Percentiles rank a stretch among this genome's conserved stretches.
These are phyloP conservation scores for Amphipoea lucens DNA, from an alignment of 2,888 invertebrate species.

Conservation along the genomic window DNA sequence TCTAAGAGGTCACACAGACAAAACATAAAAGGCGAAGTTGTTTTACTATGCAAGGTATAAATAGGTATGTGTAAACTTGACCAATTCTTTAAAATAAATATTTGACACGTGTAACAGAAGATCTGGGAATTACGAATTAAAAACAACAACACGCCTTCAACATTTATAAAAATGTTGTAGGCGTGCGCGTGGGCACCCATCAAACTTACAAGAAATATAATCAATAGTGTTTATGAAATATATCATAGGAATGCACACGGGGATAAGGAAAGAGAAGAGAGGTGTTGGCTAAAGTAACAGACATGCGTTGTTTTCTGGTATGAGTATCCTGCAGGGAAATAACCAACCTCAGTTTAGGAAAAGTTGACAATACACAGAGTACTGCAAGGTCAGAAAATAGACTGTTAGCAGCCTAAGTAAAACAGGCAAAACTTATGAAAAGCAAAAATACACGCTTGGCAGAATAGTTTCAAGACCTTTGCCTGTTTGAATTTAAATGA, in stretches of 20 bases:
- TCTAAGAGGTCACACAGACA: neutral
- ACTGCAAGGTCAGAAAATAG: neutral
- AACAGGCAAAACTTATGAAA: too few species aligned
- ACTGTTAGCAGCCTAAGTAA: neutral
- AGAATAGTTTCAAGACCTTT: neutral
- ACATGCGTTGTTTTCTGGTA: neutral
- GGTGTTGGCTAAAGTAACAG: neutral
- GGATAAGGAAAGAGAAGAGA: neutral
- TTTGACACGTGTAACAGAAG: conserved; percentile 46
- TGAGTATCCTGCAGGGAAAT: neutral
- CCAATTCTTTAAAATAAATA: conserved; percentile 43
- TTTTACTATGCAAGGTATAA: neutral
- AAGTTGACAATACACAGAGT: neutral
- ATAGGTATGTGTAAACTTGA: conserved; percentile 8
- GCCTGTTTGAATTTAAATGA: neutral
- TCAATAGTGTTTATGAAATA: conserved; percentile 62
- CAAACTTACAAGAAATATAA: conserved; percentile 70
- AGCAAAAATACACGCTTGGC: neutral
- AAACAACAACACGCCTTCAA: conserved; percentile 16
- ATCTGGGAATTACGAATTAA: conserved; percentile 57
- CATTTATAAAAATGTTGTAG: conserved; percentile 67
- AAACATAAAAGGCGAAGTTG: neutral
- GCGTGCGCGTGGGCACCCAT: conserved; percentile 73
- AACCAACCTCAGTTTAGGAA: neutral
- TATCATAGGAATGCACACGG: conserved; percentile 17